These are phyloP conservation scores for Poeciliopsis presidionis DNA, from an alignment of 2,797 vertebrate genomes.

Conservation along the genomic window DNA sequence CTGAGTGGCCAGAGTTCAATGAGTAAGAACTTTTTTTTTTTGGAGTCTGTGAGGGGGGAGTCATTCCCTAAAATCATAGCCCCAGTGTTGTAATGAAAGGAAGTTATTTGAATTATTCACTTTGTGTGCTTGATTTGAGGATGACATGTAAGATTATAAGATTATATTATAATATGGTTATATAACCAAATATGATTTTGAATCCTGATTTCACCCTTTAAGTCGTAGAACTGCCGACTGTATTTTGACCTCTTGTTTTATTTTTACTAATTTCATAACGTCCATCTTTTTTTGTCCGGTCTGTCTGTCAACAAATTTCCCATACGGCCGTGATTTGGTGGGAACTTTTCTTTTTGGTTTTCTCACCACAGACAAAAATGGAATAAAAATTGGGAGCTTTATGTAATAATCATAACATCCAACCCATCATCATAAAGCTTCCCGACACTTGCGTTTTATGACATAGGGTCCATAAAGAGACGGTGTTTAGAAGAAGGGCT, in stretches of 20 bases:
- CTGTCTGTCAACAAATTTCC: background rate
- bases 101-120: background rate
- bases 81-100: background rate
- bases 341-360: conserved; percentile 24
- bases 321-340: conserved; percentile 53
- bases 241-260: conserved; percentile 5
- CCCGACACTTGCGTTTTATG: background rate
- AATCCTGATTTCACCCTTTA: conserved; percentile 8
- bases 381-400: background rate
- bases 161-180: background rate
- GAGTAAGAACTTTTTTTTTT: conserved; percentile 83
- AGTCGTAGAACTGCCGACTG: conserved; percentile 3
- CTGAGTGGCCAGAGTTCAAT: conserved; percentile 98
- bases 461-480: background rate
- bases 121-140: background rate
- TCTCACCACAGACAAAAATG: conserved; percentile 7
- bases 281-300: background rate
- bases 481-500: conserved; percentile 7
- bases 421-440: background rate
- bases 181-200: conserved; percentile 12
- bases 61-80: background rate
- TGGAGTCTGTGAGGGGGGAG: too few species aligned
- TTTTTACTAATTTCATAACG: conserved; percentile 28
- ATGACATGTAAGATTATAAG: background rate
- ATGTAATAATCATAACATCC: background rate